These are phyloP conservation scores for Caenorhabditis panamensis DNA, from an alignment of 2,888 invertebrate genomes.

Conservation along the genomic window DNA sequence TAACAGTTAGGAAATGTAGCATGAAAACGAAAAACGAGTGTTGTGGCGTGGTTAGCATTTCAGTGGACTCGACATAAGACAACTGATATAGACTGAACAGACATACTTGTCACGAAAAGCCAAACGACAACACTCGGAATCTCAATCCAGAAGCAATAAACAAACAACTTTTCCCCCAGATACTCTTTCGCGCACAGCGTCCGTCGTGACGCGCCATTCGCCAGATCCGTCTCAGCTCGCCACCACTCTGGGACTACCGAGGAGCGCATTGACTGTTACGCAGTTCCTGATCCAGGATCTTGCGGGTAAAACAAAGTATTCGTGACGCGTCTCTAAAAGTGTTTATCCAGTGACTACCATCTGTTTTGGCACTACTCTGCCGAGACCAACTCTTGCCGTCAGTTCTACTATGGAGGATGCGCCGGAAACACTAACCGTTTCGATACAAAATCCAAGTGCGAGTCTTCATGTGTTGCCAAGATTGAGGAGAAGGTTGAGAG, in stretches of 20 bases:
- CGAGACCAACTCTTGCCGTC: conserved; percentile 56
- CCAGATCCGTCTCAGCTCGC: conserved; percentile 38
- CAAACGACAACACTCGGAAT: too few species aligned
- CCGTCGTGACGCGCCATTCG: conserved; percentile 33
- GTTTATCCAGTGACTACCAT: conserved; percentile 44
- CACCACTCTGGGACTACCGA: conserved; percentile 18
- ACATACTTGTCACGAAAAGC: too few species aligned
- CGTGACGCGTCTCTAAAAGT: not conserved
- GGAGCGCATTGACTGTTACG: conserved; percentile 44
- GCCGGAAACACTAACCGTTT: conserved; percentile 79
- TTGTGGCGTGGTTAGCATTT: not conserved
- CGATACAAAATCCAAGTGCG: conserved; percentile 71
- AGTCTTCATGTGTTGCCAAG: conserved; percentile 66
- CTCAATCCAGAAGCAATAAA: too few species aligned
- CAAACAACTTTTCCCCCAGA: conserved; percentile 15
- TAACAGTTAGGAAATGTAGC: not conserved
- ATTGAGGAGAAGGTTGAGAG: conserved; percentile 39
- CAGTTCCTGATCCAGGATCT: conserved; percentile 56
- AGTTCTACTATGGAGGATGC: conserved; percentile 80
- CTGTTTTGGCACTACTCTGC: conserved; percentile 50
- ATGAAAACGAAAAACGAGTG: not conserved
- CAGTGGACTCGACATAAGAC: too few species aligned
- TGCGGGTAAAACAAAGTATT: conserved; percentile 37
- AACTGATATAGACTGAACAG: too few species aligned
- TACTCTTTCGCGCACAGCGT: conserved; percentile 33